Evolutionary conservation across 2,113 vertebrate species (phyloP), one percentile per base, ranked within the genome.

Genomic region (Petaurus breviceps): DNA sequence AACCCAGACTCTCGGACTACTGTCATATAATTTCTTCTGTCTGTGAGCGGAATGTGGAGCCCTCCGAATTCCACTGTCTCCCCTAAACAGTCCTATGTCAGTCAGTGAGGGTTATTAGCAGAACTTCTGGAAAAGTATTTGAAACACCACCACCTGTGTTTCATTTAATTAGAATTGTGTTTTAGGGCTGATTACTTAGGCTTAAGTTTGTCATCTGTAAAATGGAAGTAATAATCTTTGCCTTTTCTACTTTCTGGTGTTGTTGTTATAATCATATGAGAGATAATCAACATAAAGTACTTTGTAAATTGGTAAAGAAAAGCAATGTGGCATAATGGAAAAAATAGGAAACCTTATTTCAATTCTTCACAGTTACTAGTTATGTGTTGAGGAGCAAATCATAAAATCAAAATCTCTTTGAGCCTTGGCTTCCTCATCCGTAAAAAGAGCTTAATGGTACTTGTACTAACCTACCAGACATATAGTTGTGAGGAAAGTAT

Each of bases 261-360:
- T 90, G 49, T 90, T 94, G 23, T 47, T 61, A 94, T 50, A 61
- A 46, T n/a, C 51, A 91, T 49, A 94, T 68, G 19, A 90, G 54
- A 43, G 16, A 22, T 68, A 77, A 43, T 52, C 26, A 53, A 91
- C 55, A 93, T 47, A 91, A 91, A 84, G 26, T 49, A 25, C 68
- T 91, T 93, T 93, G 19, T 43, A 84, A 84, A 84, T 84, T 43
- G 7, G 68, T 84, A 84, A 68, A 68, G 14, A n/a, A 84, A 77
- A 10, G 19, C 19, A 77, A 11, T 77, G 68, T 77, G 14, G 68
- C 1, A 43, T 22, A 43, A n/a, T 84, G 37, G 16, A 84, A 84
- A 84, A 37, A 43, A 84, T 84, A 68, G 31, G 14, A 68, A 16
- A 84, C n/a, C n/a, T 22, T 19, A 43, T 84, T 84, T 43, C 68